Base-by-base conservation (phyloP, 1,140 invertebrate species). In the Rhagoletis zephyria region DNA sequence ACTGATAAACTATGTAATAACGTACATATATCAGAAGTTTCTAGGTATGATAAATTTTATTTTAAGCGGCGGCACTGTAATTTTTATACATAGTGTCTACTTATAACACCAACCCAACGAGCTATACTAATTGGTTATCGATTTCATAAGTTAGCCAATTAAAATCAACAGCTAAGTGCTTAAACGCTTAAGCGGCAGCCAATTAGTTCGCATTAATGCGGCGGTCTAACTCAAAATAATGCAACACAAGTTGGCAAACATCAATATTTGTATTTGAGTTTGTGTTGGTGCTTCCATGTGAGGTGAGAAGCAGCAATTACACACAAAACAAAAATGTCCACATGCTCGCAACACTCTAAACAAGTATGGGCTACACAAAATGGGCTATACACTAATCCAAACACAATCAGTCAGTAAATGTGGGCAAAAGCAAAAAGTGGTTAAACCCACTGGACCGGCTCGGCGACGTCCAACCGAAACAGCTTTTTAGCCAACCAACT, bases 101-200 rank as follows among this genome's bases (percentile, higher is more conserved):
- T 56, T 7, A 56, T 1, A 63, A 14, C 61, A 63, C 9, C 12
- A 63, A 12, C 85, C 19, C n/a, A 61, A 40, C 61, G 60, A 7
- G 42, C 59, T 3, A n/a, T 86, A 74, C 19, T 74, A 74, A 87
- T 74, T 87, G 74, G 81, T 48, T 67, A 87, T 85, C 85, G 85
- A 88, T 86, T 63, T 86, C 42, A 77, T 77, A 86, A 74, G n/a
- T 86, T 88, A 67, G 70, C 87, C 87, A 87, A 87, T 87, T 85
- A 87, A 85, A 87, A 77, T 59, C 87, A 59, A 19, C 74, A 56
- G 16, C 19, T 48, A 86, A 86, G 65, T 51, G 63, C 42, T 67
- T 61, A 81, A 81, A 81, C 48, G 45, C 6, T 30, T 42, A 56
- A n/a, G 64, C 63, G 51, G 42, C 85, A 67, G 61, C 63, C 87